Evolutionary conservation across 2,113 vertebrate species (phyloP), one percentile per base, ranked within the genome.

Genomic region (Sterrhoptilus dennistouni): DNA sequence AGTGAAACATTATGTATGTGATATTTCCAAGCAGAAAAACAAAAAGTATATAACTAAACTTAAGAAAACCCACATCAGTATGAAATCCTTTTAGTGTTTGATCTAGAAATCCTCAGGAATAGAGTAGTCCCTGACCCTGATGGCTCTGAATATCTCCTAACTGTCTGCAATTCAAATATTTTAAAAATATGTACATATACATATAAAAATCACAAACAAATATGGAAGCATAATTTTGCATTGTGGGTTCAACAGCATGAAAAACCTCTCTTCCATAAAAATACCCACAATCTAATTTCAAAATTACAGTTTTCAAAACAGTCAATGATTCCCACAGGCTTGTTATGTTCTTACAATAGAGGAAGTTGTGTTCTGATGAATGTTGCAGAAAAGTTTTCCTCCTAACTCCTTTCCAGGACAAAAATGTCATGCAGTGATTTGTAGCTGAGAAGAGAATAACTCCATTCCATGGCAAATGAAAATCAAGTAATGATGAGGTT

Each of bases 1-100:
- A 56, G 28, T 38, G 28, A 0, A 0, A 42, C 61, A 38, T 16
- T 66, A 38, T 14, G 2, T 15, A 23, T 61, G 11, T 25, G n/a
- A 29, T 9, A 52, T 47, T 69, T 89, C 27, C 45, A 82, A 82
- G 12, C 3, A 49, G 10, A 10, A n/a, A 28, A 29, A 74, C 12
- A 45, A 27, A 25, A 56, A 7, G 4, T 16, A 13, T 14, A 20
- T 20, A 52, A 57, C 3, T 61, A 44, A 53, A 60, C 6, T 52
- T 65, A 20, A 42, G n/a, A 76, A 59, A 28, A 57, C 21, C 3
- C 11, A 33, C 1, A 64, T 3, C 1, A 53, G 8, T 27, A 54
- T 20, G 4, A 70, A 60, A 49, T 50, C 4, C 2, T 54, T 76
- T 45, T 57, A 28, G 10, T 1, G 5, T 75, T 52, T 83, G 12